Conservation (phyloP, 2,797 vertebrate species). For the Darevskia nairensis region DNA sequence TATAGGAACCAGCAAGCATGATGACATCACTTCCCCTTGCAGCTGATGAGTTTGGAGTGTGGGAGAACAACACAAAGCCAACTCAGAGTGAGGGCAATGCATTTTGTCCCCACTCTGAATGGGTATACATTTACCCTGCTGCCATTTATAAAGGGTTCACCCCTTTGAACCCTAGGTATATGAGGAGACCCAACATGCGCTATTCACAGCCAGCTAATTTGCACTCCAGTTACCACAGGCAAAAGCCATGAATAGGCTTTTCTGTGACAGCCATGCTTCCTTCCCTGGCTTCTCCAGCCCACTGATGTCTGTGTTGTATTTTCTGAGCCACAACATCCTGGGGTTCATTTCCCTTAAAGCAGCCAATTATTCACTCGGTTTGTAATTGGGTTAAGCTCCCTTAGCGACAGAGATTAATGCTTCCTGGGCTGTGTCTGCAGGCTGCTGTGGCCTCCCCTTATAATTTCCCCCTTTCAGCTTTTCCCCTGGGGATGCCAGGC, state of each 20-base stretch:
- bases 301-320: accelerated
- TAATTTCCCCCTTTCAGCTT: accelerated
- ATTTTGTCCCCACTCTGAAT: background rate
- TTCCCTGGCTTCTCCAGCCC: background rate
- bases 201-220: background rate
- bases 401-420: background rate
- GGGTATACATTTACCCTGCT: background rate
- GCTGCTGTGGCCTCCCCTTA: background rate
- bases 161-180: background rate
- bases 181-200: background rate
- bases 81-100: background rate
- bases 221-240: background rate
- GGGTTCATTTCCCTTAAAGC: conserved; percentile 10
- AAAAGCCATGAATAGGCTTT: background rate
- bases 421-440: conserved; percentile 1
- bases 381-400: conserved; percentile 56
- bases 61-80: background rate
- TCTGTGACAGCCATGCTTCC: background rate
- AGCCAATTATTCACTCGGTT: conserved; percentile 29
- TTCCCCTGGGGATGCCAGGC: background rate
- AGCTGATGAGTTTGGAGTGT: background rate
- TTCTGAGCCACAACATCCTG: conserved; percentile 24
- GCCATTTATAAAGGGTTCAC: too few relatives aligned
- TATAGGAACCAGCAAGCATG: background rate
- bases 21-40: background rate